Base-by-base conservation (phyloP, 2,888 invertebrate species). In the Coenonympha glycerion region DNA sequence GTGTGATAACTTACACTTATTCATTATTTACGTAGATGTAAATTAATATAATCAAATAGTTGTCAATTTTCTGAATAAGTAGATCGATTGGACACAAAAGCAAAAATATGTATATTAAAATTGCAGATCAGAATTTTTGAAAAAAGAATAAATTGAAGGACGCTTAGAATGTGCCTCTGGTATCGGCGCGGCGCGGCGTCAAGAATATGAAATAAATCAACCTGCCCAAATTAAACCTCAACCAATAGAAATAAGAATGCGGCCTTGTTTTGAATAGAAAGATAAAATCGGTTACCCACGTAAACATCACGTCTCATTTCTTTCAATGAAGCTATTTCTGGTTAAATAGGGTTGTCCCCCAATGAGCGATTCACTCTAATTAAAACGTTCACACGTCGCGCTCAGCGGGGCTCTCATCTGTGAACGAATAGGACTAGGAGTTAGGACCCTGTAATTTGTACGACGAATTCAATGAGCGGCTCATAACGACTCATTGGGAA, bases 341-440 rank as follows among this genome's bases (percentile, higher is more conserved):
- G 59, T 59, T 58, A 65, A 62, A 60, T 66, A 65, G 77, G 76
- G 69, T 68, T 66, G 75, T 73, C 70, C 79, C 79, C 66, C 60
- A 60, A 59, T 60, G 63, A 65, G 60, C 61, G 64, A 65, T 65
- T 68, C 64, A 61, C 58, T 62, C 76, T 82, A 85, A 86, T 85
- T 86, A 85, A 81, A 83, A 71, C 77, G 79, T 85, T 85, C 86
- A 85, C 86, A 86, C 86, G 76, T 85, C 71, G 62, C 51, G 59
- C 83, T 46, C 83, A 68, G 81, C 80, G 80, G 84, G 83, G 63
- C 64, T 41, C 50, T 56, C 56, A 62, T 60, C 62, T 64, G 53
- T 63, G 63, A 62, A 65, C 55, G 59, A 66, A 66, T n/a, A n/a
- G n/a, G n/a, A n/a, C n/a, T n/a, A n/a, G n/a, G n/a, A n/a, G n/a